phyloP scores from a whole-genome alignment of 2,888 invertebrate genomes.

The Melanargia galathea region DNA sequence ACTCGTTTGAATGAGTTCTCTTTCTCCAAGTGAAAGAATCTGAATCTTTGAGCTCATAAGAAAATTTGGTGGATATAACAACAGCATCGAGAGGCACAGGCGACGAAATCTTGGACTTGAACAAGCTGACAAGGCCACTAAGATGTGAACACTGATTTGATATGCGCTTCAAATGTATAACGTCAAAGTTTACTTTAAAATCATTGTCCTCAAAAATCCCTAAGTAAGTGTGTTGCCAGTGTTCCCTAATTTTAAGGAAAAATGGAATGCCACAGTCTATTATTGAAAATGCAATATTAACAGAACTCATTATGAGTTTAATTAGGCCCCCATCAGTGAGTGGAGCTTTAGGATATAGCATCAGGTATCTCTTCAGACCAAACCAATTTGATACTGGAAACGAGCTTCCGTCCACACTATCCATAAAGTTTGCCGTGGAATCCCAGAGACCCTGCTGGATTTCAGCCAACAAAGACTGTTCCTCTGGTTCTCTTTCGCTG shows the following conservation, averaged over 20 bases:
- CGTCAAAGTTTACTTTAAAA: constrained; percentile 92
- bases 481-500: constrained; percentile 62
- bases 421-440: constrained; percentile 67
- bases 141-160: constrained; percentile 92
- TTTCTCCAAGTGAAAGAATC: constrained; percentile 85
- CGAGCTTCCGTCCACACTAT: constrained; percentile 70
- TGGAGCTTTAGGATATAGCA: constrained; percentile 85
- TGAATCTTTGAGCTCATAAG: constrained; percentile 86
- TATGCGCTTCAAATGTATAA: constrained; percentile 91
- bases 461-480: constrained; percentile 80
- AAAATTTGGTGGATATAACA: constrained; percentile 87
- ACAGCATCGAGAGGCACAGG: constrained; percentile 84
- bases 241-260: constrained; percentile 92
- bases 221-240: constrained; percentile 89
- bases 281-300: constrained; percentile 91
- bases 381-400: constrained; percentile 88
- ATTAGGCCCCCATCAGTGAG: constrained; percentile 87
- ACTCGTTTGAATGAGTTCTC: constrained; percentile 69
- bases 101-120: constrained; percentile 93
- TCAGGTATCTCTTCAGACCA: constrained; percentile 91
- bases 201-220: constrained; percentile 91
- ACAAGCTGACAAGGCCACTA: constrained; percentile 90
- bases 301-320: constrained; percentile 90
- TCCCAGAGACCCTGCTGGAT: constrained; percentile 71
- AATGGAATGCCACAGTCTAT: constrained; percentile 91